Percentiles rank a stretch among this genome's conserved stretches.
Conservation (phyloP, 2,888 invertebrate genomes). For the Nymphalis c-album region DNA sequence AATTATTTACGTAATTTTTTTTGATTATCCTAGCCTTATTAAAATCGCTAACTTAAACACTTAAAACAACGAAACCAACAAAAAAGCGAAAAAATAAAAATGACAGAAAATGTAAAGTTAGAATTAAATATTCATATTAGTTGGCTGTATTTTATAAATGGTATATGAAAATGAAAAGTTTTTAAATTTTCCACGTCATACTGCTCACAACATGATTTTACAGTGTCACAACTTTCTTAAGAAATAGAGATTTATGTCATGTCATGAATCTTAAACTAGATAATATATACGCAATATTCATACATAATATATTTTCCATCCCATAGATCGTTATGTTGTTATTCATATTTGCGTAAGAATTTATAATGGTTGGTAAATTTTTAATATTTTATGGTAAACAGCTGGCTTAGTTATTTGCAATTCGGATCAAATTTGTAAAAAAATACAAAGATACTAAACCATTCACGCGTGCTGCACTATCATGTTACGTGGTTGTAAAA, state of each 20-base stretch:
- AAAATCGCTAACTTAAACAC: no score
- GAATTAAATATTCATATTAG: no score
- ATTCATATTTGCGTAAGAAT: slow-evolving; percentile 7
- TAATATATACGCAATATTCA: slow-evolving; percentile 18
- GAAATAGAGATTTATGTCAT: slow-evolving; percentile 19
- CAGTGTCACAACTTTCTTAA: slow-evolving; percentile 23
- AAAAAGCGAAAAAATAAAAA: no score
- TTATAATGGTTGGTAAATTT: background rate
- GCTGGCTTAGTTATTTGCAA: no score
- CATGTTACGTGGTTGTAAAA: no score
- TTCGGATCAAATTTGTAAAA: no score
- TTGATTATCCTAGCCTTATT: no score
- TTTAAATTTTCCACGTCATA: background rate
- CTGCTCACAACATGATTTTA: slow-evolving; percentile 2
- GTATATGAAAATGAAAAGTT: background rate
- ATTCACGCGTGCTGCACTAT: no score
- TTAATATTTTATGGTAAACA: background rate
- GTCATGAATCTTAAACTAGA: slow-evolving; percentile 5
- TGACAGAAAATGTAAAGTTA: no score
- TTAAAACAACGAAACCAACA: no score
- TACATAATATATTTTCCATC: slow-evolving; percentile 11
- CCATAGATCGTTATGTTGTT: background rate
- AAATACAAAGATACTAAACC: no score
- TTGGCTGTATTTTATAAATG: background rate
- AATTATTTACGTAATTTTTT: no score